These are phyloP conservation scores for Zhengitettix transpicula DNA, from an alignment of 2,888 invertebrate genomes.

Conservation along the genomic window DNA sequence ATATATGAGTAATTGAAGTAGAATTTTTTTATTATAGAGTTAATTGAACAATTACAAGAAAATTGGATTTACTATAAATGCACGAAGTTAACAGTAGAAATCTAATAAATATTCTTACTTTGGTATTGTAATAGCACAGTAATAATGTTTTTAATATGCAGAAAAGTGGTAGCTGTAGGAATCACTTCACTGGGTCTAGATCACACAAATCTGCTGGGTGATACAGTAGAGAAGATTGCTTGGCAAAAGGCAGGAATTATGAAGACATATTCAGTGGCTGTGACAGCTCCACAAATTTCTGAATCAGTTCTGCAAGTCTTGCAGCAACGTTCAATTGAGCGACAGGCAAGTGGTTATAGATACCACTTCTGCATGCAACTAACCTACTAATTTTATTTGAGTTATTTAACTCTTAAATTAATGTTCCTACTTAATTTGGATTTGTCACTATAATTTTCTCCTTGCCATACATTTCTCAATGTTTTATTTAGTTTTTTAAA, in stretches of 20 bases:
- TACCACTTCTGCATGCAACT: too few relatives aligned
- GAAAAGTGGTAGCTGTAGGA: conserved; percentile 42
- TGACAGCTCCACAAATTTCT: conserved; percentile 47
- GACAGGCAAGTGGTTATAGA: conserved; percentile 29
- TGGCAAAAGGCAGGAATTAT: conserved; percentile 93
- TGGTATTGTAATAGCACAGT: too few relatives aligned
- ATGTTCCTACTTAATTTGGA: not conserved
- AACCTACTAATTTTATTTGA: not conserved
- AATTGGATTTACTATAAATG: too few relatives aligned
- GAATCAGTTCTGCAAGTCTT: conserved; percentile 48
- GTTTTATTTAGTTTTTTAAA: too few relatives aligned
- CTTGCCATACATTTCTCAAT: too few relatives aligned
- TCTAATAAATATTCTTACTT: too few relatives aligned
- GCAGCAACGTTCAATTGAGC: conserved; percentile 40
- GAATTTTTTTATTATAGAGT: too few relatives aligned
- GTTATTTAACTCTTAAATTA: conserved; percentile 19
- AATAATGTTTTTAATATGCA: not conserved
- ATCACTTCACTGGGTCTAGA: conserved; percentile 84
- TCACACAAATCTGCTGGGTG: conserved; percentile 70
- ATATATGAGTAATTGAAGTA: too few relatives aligned
- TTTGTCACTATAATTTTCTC: too few relatives aligned
- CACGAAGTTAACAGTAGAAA: too few relatives aligned
- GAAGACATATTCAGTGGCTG: conserved; percentile 54
- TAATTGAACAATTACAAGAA: too few relatives aligned
- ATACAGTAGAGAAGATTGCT: conserved; percentile 73